phyloP scores from a whole-genome alignment of 2,797 vertebrate species.

The Alauda arvensis region DNA sequence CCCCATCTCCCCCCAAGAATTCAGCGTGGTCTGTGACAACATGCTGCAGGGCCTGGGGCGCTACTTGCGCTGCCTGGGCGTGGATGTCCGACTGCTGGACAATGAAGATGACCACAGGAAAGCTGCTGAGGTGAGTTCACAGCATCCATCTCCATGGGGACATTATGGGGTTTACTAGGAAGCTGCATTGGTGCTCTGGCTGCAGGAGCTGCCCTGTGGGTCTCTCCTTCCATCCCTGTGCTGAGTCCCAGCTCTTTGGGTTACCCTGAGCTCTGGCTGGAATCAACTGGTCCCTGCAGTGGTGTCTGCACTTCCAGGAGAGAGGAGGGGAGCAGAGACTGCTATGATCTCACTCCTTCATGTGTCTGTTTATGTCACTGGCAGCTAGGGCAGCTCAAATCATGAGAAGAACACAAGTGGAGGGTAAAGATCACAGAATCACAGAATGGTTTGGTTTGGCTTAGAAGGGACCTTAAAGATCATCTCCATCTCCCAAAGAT shows the following conservation, averaged over 20 bases:
- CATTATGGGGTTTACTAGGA: neutral
- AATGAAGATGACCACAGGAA: slow-evolving; percentile 80
- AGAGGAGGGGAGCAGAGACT: neutral
- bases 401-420: neutral
- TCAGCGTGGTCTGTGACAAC: slow-evolving; percentile 86
- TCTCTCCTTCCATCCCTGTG: neutral
- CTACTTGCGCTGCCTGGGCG: slow-evolving; percentile 84
- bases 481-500: neutral
- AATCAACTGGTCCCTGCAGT: neutral
- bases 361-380: neutral
- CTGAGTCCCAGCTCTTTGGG: neutral
- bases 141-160: neutral
- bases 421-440: neutral
- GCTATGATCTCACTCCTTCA: neutral
- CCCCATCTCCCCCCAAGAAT: slow-evolving; percentile 68
- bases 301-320: neutral
- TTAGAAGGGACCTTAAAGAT: neutral
- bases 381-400: neutral
- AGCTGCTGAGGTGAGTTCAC: slow-evolving; percentile 79
- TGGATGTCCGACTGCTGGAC: slow-evolving; percentile 79
- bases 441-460: neutral
- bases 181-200: neutral
- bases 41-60: slow-evolving; percentile 89
- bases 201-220: neutral
- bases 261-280: fast-evolving